These are phyloP conservation scores for Melanotaenia maccullochi DNA, from an alignment of 2,797 vertebrate genomes.

Conservation along the genomic window DNA sequence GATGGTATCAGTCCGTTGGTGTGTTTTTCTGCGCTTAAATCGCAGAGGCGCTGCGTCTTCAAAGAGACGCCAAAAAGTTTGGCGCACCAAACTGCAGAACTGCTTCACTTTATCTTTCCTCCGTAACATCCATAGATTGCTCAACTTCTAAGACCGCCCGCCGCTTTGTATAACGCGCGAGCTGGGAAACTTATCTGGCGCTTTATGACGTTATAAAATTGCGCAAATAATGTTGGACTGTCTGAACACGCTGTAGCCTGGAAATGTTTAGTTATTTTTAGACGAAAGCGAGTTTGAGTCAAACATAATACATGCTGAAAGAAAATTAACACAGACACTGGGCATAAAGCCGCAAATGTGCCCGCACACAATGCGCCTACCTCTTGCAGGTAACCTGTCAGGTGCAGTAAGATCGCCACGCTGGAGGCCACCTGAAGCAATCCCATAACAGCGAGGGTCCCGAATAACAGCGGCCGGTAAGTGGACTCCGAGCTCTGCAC, in stretches of 20 bases:
- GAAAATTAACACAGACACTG: background rate
- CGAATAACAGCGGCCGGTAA: slow-evolving; percentile 83
- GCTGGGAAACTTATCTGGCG: slow-evolving; percentile 1
- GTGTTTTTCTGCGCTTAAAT: no score
- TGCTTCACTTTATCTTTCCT: background rate
- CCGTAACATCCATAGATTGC: background rate
- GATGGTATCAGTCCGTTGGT: slow-evolving; percentile 28
- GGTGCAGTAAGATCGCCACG: slow-evolving; percentile 92
- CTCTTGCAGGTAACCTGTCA: slow-evolving; percentile 91
- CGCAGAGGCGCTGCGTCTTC: slow-evolving; percentile 38
- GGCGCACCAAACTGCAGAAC: slow-evolving; percentile 19
- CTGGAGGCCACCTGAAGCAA: slow-evolving; percentile 96
- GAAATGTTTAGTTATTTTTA: slow-evolving; percentile 20
- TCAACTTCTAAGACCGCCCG: slow-evolving; percentile 7
- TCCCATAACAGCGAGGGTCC: slow-evolving; percentile 90
- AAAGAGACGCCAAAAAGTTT: slow-evolving; percentile 27
- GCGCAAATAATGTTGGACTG: slow-evolving; percentile 26
- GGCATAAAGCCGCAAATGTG: background rate
- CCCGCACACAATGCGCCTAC: slow-evolving; percentile 56
- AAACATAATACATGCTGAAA: background rate
- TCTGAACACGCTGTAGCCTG: background rate
- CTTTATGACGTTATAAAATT: slow-evolving; percentile 47
- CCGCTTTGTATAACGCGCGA: background rate
- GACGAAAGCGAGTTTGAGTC: background rate
- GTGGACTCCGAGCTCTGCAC: slow-evolving; percentile 75